Evolutionary conservation across 2,797 vertebrate genomes (phyloP).

Genomic region (Eospalax fontanierii): DNA sequence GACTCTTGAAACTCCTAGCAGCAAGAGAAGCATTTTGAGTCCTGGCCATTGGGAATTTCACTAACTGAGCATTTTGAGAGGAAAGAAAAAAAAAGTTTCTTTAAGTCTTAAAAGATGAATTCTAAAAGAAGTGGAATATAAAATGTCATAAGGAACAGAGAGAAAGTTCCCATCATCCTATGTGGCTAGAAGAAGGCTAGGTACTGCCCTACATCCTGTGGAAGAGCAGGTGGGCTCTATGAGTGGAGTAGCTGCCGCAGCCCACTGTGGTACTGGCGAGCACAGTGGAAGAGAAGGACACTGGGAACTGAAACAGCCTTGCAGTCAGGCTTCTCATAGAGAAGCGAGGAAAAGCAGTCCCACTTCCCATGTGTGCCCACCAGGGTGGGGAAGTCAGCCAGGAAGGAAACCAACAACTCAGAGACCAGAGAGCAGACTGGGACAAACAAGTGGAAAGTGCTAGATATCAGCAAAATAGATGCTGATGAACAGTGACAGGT

Average conservation of each 20-base stretch:
- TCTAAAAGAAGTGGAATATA: neutral
- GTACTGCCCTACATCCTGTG: neutral
- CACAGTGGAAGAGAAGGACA: neutral
- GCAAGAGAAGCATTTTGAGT: neutral
- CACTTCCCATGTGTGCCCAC: neutral
- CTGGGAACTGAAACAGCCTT: neutral
- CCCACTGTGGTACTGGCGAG: neutral
- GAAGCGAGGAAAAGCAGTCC: neutral
- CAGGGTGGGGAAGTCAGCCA: neutral
- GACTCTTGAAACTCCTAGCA: neutral
- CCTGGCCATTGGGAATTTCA: neutral
- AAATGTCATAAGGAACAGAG: neutral
- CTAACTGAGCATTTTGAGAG: neutral
- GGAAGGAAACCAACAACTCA: neutral
- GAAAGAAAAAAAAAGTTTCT: conserved; percentile 27
- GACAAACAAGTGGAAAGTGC: neutral
- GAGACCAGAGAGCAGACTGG: neutral
- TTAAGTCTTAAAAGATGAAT: neutral
- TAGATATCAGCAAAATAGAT: neutral
- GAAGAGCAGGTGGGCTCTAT: neutral
- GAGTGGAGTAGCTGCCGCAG: neutral
- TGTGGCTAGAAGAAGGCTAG: neutral
- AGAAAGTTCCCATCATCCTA: neutral
- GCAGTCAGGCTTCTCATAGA: neutral
- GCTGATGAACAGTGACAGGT: neutral